These are phyloP conservation scores for Melanotaenia parkinsoni DNA, from an alignment of 2,797 vertebrate species.

Conservation along the genomic window DNA sequence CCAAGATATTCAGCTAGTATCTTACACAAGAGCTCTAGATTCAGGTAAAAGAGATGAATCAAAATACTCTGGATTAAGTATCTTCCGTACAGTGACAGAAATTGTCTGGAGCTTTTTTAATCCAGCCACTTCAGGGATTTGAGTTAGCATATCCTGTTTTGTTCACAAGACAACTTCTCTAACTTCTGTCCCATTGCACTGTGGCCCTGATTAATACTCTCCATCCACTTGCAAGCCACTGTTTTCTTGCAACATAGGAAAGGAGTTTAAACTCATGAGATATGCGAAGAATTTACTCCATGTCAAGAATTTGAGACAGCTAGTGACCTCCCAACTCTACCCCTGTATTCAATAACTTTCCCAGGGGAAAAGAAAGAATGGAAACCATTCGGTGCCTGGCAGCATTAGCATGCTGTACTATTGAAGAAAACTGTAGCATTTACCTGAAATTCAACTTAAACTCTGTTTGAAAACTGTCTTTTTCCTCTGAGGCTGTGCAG, in stretches of 20 bases:
- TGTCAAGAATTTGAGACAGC: conserved; percentile 43
- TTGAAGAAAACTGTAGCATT: too few relatives aligned
- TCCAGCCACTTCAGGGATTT: conserved; percentile 4
- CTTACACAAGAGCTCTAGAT: conserved; percentile 6
- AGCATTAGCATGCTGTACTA: not conserved
- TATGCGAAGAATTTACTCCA: conserved; percentile 50
- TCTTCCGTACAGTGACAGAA: conserved; percentile 9
- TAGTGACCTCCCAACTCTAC: conserved; percentile 31
- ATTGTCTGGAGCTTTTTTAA: not conserved
- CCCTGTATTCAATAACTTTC: conserved; percentile 23
- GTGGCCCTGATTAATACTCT: not conserved
- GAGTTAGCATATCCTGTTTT: conserved; percentile 12
- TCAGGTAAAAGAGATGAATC: not conserved
- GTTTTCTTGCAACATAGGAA: conserved; percentile 17
- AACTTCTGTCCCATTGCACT: conserved; percentile 20
- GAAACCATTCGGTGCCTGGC: conserved; percentile 6
- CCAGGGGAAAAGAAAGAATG: conserved; percentile 18
- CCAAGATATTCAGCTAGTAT: conserved; percentile 6
- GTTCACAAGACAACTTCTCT: conserved; percentile 17
- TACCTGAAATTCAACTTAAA: too few relatives aligned
- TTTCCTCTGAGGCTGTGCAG: too few relatives aligned
- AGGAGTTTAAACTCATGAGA: conserved; percentile 32
- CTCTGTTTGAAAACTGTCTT: too few relatives aligned
- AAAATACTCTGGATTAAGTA: not conserved
- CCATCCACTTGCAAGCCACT: conserved; percentile 13